Conservation (phyloP, 2,113 vertebrate species). For the Tragelaphus strepsiceros region DNA sequence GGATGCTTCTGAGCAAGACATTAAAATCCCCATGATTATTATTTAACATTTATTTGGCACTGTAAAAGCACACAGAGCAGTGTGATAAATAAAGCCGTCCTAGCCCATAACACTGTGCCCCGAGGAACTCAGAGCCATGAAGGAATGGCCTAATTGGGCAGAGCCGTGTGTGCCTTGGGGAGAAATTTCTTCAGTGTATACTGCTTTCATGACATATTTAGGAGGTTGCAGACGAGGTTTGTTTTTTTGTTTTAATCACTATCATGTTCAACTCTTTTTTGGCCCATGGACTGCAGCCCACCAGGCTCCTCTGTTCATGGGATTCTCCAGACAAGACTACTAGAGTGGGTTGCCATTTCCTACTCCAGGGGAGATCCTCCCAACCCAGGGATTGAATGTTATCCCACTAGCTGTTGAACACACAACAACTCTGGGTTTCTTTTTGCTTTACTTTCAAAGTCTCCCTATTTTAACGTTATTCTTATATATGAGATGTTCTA, state of each 20-base stretch:
- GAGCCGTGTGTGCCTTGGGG: accelerated
- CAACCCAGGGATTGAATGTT: not conserved
- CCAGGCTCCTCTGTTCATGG: not conserved
- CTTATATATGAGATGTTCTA: no score
- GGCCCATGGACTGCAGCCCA: not conserved
- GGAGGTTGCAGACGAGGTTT: not conserved
- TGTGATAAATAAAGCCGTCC: not conserved
- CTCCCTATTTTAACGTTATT: not conserved
- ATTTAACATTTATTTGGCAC: not conserved
- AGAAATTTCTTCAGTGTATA: not conserved
- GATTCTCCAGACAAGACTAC: not conserved
- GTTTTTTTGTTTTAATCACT: not conserved
- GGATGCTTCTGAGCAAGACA: not conserved
- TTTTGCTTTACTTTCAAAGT: not conserved
- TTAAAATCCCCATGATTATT: not conserved
- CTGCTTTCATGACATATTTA: not conserved
- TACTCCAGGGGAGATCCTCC: not conserved
- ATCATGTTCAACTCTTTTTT: not conserved
- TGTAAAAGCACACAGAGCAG: not conserved
- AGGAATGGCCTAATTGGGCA: not conserved
- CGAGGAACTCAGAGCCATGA: not conserved
- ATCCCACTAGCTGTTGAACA: not conserved
- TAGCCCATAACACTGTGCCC: not conserved
- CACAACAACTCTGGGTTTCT: not conserved
- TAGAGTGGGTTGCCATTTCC: not conserved